Evolutionary conservation across 2,113 vertebrate genomes (phyloP), one percentile per base, ranked within the genome.

Genomic region (Coturnix japonica): DNA sequence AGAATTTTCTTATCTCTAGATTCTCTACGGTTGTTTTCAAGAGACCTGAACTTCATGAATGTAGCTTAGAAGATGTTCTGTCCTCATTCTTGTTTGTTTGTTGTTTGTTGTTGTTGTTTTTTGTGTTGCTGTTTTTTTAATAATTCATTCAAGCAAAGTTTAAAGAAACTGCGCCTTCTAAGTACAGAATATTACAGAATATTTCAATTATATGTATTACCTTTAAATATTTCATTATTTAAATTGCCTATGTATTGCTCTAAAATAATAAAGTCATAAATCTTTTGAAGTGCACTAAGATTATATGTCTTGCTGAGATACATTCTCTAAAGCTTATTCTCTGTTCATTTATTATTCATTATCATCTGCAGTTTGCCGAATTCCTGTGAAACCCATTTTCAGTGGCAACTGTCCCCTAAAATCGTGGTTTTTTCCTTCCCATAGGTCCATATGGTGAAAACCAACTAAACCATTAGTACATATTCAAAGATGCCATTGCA

Each of bases 261-360:
- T 77, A 73, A 94, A 95, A 93, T 73, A 74, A 91, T 79, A 91
- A 61, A 88, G 75, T 44, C 67, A 74, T 93, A 90, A 88, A 47
- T 90, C 85, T 93, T 96, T 75, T 92, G 86, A 96, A 96, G 72
- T 85, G 66, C 65, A 72, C 41, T 78, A 89, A 76, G 61, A 89
- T n/a, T 96, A 80, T 90, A 66, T 65, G 59, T 87, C 91, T 95
- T 91, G 89, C 87, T 94, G 89, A 96, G 91, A 93, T 54, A 88
- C 43, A 47, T 69, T 89, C 90, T 91, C 67, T 51, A 31, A 63
- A 93, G 53, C 66, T 46, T 11, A 85, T 76, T 49, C 59, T 91
- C 64, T 65, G 13, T 47, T 87, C 93, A 96, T 97, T 93, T 89
- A 97, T 97, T 97, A 97, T 96, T 97, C 75, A 96, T 85, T 53